Evolutionary conservation across 2,888 invertebrate species (phyloP).

Genomic region (Atethmia centrago): DNA sequence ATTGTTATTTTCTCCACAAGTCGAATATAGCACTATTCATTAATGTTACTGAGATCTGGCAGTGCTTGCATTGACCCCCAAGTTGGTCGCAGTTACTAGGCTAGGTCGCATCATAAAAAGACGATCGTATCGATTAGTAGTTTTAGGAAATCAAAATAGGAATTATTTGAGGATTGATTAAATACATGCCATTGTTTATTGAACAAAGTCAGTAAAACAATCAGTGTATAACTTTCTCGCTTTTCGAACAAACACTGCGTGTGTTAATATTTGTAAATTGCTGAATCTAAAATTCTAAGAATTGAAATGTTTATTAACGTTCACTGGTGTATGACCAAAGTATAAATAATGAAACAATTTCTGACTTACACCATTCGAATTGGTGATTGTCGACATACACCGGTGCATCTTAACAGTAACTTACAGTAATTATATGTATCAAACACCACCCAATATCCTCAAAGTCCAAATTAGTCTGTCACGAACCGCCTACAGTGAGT

Average conservation of each 20-base stretch:
- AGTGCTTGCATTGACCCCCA: too few relatives aligned
- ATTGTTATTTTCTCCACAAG: too few relatives aligned
- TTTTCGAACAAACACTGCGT: background rate
- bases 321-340: background rate
- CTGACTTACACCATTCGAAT: background rate
- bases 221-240: background rate
- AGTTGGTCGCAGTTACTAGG: too few relatives aligned
- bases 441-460: background rate
- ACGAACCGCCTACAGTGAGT: too few relatives aligned
- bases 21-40: too few relatives aligned
- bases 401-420: background rate
- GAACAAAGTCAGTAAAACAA: background rate
- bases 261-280: background rate
- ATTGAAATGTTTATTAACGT: background rate
- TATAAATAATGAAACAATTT: background rate
- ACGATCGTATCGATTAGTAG: too few relatives aligned
- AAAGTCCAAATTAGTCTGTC: slow-evolving; percentile 4
- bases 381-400: background rate
- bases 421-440: too few relatives aligned
- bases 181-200: background rate
- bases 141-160: too few relatives aligned
- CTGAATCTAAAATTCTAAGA: background rate
- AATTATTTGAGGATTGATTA: too few relatives aligned
- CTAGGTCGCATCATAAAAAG: too few relatives aligned
- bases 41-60: too few relatives aligned